Conservation (phyloP, 2,113 vertebrate species). For the Chiloscyllium plagiosum region DNA sequence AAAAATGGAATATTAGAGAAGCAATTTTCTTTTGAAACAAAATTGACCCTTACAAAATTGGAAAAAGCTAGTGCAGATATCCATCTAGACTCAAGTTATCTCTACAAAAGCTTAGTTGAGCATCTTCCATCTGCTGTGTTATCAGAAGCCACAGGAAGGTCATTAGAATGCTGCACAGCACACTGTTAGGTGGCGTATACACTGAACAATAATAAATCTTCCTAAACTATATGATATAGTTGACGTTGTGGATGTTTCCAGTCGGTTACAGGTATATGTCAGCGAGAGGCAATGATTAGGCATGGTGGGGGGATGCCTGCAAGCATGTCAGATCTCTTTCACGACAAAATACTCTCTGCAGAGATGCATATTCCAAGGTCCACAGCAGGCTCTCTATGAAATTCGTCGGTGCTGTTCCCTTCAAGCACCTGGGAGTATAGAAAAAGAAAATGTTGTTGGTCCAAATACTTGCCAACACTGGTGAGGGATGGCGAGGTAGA, state of each 20-base stretch:
- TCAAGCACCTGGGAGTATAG: background rate
- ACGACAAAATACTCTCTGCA: background rate
- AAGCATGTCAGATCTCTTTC: background rate
- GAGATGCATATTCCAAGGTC: background rate
- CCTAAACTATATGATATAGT: background rate
- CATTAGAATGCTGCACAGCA: background rate
- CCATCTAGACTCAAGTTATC: background rate
- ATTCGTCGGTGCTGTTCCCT: background rate
- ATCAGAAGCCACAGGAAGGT: background rate
- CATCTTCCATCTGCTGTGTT: background rate
- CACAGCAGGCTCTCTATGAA: background rate
- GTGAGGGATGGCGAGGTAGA: too few relatives aligned
- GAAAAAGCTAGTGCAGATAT: background rate
- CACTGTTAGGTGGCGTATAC: background rate
- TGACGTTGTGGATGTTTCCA: slow-evolving; percentile 9
- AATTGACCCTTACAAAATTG: background rate
- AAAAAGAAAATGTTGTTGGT: background rate
- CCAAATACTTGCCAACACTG: background rate
- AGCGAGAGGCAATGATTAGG: background rate
- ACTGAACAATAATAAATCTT: background rate
- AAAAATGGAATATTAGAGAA: background rate
- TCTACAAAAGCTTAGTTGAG: background rate
- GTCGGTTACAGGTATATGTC: background rate
- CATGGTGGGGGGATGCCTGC: background rate
- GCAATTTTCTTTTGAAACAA: background rate